These are phyloP conservation scores for Erynnis tages DNA, from an alignment of 2,888 invertebrate species.

Conservation along the genomic window DNA sequence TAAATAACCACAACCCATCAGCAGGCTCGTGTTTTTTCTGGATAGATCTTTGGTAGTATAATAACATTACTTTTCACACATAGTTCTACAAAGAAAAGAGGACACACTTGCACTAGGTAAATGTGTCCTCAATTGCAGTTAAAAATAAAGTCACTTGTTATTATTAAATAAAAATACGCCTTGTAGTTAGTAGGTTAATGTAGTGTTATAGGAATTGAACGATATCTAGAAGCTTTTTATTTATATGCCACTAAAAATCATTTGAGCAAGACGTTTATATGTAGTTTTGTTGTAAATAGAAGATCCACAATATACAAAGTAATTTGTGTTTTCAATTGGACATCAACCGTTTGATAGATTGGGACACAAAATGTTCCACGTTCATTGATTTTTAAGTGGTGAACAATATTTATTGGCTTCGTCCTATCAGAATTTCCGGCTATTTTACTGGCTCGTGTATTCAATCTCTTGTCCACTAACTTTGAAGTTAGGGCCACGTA, in stretches of 20 bases:
- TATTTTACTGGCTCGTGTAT: neutral
- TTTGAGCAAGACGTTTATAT: no score
- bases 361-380: no score
- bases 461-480: no score
- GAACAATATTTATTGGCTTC: neutral
- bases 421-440: constrained; percentile 5
- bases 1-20: no score
- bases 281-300: neutral
- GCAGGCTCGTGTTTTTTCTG: no score
- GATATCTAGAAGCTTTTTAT: no score
- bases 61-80: neutral
- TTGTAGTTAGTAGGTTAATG: constrained; percentile 3
- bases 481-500: no score
- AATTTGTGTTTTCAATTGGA: neutral
- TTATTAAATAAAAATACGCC: neutral
- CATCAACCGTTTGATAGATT: neutral
- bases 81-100: neutral
- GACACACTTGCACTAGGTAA: neutral
- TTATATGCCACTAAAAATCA: no score
- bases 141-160: constrained; percentile 4
- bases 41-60: no score
- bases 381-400: no score
- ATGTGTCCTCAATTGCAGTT: constrained; percentile 7
- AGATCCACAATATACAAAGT: neutral
- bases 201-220: no score